Percentiles rank a stretch among this genome's conserved stretches.
Evolutionary conservation across 35 echinoderm and acorn worm species (phyloP).

Genomic region (Anneissia japonica): DNA sequence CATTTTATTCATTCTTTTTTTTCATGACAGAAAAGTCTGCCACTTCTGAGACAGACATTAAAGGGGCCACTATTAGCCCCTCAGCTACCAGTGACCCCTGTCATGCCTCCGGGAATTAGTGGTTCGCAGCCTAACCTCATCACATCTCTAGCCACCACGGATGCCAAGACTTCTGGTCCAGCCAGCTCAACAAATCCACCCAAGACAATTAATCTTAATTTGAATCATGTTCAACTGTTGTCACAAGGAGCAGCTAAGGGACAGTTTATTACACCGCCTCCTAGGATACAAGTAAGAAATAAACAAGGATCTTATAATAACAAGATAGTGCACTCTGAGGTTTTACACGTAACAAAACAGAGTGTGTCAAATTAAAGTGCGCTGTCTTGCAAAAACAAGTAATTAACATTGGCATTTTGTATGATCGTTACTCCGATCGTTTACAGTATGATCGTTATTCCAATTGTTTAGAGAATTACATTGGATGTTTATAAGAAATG

Average conservation of each 20-base stretch:
- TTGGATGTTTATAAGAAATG: too few relatives aligned
- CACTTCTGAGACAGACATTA: conserved; percentile 70
- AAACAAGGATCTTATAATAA: too few relatives aligned
- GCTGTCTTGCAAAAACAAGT: too few relatives aligned
- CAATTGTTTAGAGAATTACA: too few relatives aligned
- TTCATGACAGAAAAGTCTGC: conserved; percentile 82
- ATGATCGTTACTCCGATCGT: too few relatives aligned
- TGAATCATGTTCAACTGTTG: conserved; percentile 28
- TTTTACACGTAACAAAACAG: too few relatives aligned
- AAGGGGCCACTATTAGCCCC: neutral
- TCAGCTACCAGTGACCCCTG: neutral
- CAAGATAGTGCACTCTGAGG: too few relatives aligned
- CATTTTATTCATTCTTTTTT: neutral
- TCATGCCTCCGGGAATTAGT: neutral
- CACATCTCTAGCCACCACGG: neutral
- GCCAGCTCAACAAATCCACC: neutral
- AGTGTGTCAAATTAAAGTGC: too few relatives aligned
- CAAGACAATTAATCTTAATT: neutral
- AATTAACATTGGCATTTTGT: too few relatives aligned
- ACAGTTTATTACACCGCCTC: neutral
- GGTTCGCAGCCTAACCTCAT: neutral
- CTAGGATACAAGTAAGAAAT: neutral
- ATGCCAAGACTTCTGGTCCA: neutral
- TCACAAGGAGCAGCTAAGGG: neutral
- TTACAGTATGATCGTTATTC: too few relatives aligned